phyloP scores from a whole-genome alignment of 2,797 vertebrate genomes.

The Carduelis carduelis region DNA sequence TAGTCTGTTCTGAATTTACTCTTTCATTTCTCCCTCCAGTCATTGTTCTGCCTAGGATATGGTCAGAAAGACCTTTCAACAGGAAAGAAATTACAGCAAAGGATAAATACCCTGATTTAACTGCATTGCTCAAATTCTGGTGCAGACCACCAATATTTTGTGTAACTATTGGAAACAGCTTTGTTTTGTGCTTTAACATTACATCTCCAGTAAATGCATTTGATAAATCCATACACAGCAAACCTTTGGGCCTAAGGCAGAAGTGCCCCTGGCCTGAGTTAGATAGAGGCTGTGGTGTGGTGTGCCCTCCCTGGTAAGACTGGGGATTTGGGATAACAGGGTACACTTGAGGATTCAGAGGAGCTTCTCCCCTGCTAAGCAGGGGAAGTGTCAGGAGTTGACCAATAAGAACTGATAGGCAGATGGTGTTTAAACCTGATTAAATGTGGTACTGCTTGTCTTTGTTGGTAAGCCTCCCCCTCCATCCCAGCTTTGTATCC shows the following conservation, averaged over 20 bases:
- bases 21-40: not conserved
- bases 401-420: not conserved
- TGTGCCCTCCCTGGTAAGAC: accelerated
- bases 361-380: not conserved
- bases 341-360: not conserved
- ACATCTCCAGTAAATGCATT: not conserved
- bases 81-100: not conserved
- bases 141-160: not conserved
- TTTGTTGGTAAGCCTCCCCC: not conserved
- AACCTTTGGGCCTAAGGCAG: not conserved
- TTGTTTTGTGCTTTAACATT: not conserved
- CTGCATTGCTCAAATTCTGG: not conserved
- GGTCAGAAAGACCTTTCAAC: not conserved
- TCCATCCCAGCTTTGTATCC: not conserved
- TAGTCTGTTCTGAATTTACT: not conserved
- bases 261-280: not conserved
- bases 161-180: not conserved
- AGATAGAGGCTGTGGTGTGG: not conserved
- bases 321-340: not conserved
- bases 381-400: not conserved
- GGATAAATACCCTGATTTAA: not conserved
- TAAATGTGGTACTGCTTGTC: not conserved
- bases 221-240: not conserved
- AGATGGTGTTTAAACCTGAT: not conserved
- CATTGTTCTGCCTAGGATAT: not conserved